These are phyloP conservation scores for Eristalinus sepulchralis DNA, from an alignment of 2,888 invertebrate genomes.

Conservation along the genomic window DNA sequence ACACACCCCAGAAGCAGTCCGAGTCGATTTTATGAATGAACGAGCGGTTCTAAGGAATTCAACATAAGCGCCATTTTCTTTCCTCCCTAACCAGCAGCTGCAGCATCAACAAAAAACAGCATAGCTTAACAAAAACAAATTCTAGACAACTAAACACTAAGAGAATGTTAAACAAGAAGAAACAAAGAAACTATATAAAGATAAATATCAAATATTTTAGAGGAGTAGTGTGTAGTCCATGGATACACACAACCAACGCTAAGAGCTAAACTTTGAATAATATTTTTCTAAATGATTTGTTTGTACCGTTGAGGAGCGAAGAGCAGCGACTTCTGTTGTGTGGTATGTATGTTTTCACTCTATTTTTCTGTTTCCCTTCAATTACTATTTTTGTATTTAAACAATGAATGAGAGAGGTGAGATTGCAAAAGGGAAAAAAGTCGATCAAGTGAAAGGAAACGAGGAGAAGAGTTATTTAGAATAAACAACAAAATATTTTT, in stretches of 20 bases:
- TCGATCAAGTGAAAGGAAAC: background rate
- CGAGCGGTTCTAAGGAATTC: slow-evolving; percentile 16
- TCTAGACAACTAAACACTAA: slow-evolving; percentile 42
- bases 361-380: slow-evolving; percentile 28
- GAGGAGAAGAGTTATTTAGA: slow-evolving; percentile 21
- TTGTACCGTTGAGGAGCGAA: slow-evolving; percentile 20
- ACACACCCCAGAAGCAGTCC: slow-evolving; percentile 55
- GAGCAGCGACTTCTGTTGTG: slow-evolving; percentile 20
- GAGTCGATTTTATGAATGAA: slow-evolving; percentile 66
- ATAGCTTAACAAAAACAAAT: slow-evolving; percentile 64
- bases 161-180: slow-evolving; percentile 46
- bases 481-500: slow-evolving; percentile 40
- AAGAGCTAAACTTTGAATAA: slow-evolving; percentile 50
- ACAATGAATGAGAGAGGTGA: background rate
- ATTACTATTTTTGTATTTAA: slow-evolving; percentile 33
- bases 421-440: background rate
- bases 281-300: slow-evolving; percentile 52
- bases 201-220: slow-evolving; percentile 49
- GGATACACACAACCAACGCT: slow-evolving; percentile 10
- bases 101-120: slow-evolving; percentile 46
- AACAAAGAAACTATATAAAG: slow-evolving; percentile 30
- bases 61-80: slow-evolving; percentile 34
- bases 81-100: slow-evolving; percentile 26
- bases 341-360: slow-evolving; percentile 10
- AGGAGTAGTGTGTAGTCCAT: slow-evolving; percentile 23